phyloP scores from a whole-genome alignment of 2,797 vertebrate species.

The Anabacerthia variegaticeps region DNA sequence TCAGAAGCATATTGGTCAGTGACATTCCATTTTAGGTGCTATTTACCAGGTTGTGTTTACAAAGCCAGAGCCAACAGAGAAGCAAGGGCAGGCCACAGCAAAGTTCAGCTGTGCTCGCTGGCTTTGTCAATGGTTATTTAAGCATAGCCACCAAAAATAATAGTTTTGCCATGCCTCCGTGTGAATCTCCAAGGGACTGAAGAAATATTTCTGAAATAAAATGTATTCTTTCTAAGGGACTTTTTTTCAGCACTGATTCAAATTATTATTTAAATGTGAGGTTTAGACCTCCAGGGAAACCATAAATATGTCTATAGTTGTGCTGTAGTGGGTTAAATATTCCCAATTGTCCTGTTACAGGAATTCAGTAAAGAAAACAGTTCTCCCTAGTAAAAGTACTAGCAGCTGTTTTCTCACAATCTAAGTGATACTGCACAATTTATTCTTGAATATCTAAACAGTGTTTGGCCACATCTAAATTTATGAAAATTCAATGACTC shows the following conservation, averaged over 20 bases:
- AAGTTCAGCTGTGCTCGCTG: fast-evolving
- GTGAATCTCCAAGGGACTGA: neutral
- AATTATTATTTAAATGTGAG: constrained; percentile 1
- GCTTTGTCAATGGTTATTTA: neutral
- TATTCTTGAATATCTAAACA: neutral
- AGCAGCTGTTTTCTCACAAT: neutral
- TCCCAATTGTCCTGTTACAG: neutral
- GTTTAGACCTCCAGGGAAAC: neutral
- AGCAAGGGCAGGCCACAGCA: neutral
- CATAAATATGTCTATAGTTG: neutral
- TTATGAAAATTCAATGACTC: neutral
- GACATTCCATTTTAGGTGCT: neutral
- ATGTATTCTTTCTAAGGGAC: neutral
- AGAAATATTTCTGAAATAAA: neutral
- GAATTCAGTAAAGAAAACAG: neutral
- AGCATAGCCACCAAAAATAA: neutral
- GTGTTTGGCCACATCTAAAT: neutral
- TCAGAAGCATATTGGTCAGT: neutral
- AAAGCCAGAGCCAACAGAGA: neutral
- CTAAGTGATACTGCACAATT: neutral
- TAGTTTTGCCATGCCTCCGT: neutral
- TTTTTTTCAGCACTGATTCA: neutral
- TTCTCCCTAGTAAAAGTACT: neutral
- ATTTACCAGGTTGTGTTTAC: neutral
- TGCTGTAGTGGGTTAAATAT: neutral